These are phyloP conservation scores for Eupeodes luniger DNA, from an alignment of 2,888 invertebrate species.

Conservation along the genomic window DNA sequence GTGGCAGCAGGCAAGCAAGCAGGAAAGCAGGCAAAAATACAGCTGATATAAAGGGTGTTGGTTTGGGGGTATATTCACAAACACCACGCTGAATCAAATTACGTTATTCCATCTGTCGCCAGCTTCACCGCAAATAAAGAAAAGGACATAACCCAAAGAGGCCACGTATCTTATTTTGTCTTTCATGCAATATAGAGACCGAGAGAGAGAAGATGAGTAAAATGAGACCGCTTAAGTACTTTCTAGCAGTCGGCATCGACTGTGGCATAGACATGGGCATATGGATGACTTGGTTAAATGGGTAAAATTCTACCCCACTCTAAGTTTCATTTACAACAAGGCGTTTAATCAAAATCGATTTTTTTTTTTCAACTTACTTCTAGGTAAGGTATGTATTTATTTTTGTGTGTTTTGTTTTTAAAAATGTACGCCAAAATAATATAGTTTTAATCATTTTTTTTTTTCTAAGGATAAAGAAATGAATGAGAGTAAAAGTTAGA, in stretches of 20 bases:
- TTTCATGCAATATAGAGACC: constrained; percentile 60
- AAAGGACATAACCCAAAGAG: constrained; percentile 72
- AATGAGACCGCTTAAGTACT: constrained; percentile 61
- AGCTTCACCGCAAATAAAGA: constrained; percentile 74
- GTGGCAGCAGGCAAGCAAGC: background rate
- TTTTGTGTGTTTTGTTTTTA: constrained; percentile 35
- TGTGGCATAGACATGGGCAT: constrained; percentile 7
- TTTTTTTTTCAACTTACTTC: constrained; percentile 35
- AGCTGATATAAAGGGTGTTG: constrained; percentile 32
- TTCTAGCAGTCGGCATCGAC: constrained; percentile 58
- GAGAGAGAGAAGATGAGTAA: constrained; percentile 48
- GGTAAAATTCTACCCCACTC: constrained; percentile 14
- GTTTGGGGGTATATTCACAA: constrained; percentile 43
- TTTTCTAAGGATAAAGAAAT: constrained; percentile 52
- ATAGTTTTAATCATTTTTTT: constrained; percentile 70
- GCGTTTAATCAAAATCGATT: constrained; percentile 70
- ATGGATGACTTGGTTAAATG: constrained; percentile 45
- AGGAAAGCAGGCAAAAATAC: constrained; percentile 27
- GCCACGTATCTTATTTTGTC: constrained; percentile 74
- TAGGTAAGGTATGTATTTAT: background rate
- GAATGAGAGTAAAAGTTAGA: constrained; percentile 62
- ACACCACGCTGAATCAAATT: constrained; percentile 71
- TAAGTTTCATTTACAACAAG: constrained; percentile 33
- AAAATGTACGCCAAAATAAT: constrained; percentile 60
- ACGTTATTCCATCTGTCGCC: constrained; percentile 74